phyloP scores from a whole-genome alignment of 2,113 vertebrate species.

The Mus pahari region DNA sequence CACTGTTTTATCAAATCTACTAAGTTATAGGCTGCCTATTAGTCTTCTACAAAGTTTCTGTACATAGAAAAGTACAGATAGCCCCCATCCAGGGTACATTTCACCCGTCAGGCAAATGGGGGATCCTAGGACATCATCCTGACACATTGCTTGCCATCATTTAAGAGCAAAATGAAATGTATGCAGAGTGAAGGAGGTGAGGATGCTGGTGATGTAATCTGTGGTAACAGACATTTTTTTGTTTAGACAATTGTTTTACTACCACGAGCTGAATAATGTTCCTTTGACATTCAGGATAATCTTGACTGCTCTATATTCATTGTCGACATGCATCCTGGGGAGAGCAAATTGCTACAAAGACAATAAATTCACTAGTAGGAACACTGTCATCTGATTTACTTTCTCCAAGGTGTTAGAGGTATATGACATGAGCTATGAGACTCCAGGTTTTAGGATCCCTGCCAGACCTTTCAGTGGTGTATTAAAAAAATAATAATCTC shows the following conservation, averaged over 20 bases:
- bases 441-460: slow-evolving; percentile 15
- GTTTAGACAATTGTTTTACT: slow-evolving; percentile 16
- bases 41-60: slow-evolving; percentile 27
- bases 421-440: slow-evolving; percentile 4
- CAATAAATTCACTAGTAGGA: slow-evolving; percentile 29
- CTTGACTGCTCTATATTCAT: not conserved
- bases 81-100: not conserved
- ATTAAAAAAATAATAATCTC: slow-evolving; percentile 3
- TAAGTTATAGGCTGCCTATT: slow-evolving; percentile 23
- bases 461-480: not conserved
- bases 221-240: not conserved
- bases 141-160: not conserved
- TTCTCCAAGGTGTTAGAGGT: not conserved
- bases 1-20: slow-evolving; percentile 42
- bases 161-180: slow-evolving; percentile 32
- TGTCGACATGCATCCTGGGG: not conserved
- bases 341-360: not conserved
- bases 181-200: not conserved
- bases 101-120: not conserved
- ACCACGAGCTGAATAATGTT: not conserved
- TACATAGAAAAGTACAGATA: not conserved
- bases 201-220: not conserved
- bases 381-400: slow-evolving; percentile 24
- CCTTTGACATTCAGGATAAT: slow-evolving; percentile 18
- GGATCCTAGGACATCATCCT: not conserved